phyloP scores from a whole-genome alignment of 2,797 vertebrate genomes.

The Champsocephalus esox region DNA sequence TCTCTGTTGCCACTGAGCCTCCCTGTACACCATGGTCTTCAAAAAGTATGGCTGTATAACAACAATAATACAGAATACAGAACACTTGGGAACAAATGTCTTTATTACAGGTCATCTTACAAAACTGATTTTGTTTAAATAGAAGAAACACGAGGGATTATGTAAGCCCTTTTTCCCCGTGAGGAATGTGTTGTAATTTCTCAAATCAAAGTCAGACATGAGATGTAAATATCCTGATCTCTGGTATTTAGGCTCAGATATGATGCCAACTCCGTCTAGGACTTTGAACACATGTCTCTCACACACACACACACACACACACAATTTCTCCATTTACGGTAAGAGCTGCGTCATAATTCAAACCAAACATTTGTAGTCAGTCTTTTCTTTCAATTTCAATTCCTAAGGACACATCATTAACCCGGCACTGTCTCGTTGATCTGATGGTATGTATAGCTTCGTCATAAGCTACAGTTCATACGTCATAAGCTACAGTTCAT shows the following conservation, averaged over 20 bases:
- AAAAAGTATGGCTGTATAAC: neutral
- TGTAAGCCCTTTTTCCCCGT: constrained; percentile 37
- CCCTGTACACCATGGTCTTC: neutral
- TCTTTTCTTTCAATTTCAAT: neutral
- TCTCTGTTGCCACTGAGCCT: neutral
- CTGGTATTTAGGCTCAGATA: neutral
- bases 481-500: too few species aligned
- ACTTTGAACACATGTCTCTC: constrained; percentile 27
- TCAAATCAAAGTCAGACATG: constrained; percentile 20
- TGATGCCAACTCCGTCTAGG: constrained; percentile 11
- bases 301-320: neutral
- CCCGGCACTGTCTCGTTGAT: neutral
- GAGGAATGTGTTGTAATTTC: constrained; percentile 20
- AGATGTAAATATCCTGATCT: constrained; percentile 27
- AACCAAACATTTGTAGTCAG: constrained; percentile 20
- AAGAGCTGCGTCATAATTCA: constrained; percentile 22
- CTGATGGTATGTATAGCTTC: neutral
- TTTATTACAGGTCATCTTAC: constrained; percentile 50
- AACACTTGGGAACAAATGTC: constrained; percentile 4
- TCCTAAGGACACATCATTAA: constrained; percentile 1
- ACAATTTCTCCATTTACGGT: constrained; percentile 34
- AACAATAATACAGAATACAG: neutral
- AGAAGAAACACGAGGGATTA: neutral
- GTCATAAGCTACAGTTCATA: too few species aligned
- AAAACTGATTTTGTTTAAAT: constrained; percentile 14